phyloP scores from a whole-genome alignment of 2,888 invertebrate genomes.

The Dryomyza anilis region DNA sequence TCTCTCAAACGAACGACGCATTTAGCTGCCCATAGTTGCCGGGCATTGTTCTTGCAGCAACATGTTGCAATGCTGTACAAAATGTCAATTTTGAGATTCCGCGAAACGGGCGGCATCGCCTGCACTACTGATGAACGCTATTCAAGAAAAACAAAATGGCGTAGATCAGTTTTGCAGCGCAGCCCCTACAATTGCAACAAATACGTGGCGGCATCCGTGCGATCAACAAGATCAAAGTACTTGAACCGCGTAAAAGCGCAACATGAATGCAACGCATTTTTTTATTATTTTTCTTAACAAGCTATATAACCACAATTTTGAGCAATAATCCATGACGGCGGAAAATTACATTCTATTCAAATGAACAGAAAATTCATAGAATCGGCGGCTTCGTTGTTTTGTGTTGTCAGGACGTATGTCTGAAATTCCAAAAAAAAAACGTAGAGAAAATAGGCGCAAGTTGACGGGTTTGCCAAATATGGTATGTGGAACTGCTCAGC shows the following conservation, averaged over 20 bases:
- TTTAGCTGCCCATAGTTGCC: constrained; percentile 16
- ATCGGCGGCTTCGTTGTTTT: too few species aligned
- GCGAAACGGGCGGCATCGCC: constrained; percentile 47
- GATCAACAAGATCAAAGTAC: constrained; percentile 19
- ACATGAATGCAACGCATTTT: constrained; percentile 7
- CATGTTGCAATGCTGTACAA: constrained; percentile 36
- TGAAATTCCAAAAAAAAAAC: background rate
- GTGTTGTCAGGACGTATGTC: too few species aligned
- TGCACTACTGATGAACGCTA: too few species aligned
- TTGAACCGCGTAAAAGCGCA: constrained; percentile 1
- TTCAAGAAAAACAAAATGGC: constrained; percentile 25
- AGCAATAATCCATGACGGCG: constrained; percentile 11
- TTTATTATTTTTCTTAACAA: too few species aligned
- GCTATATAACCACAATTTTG: constrained; percentile 8
- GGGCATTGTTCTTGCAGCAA: constrained; percentile 30
- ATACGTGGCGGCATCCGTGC: background rate
- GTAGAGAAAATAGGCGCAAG: background rate
- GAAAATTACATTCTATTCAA: constrained; percentile 23
- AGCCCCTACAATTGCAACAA: constrained; percentile 15
- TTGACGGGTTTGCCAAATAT: background rate
- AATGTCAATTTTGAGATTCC: constrained; percentile 60
- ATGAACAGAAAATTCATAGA: background rate
- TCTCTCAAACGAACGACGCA: constrained; percentile 4
- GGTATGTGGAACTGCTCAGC: too few species aligned
- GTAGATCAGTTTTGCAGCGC: constrained; percentile 18